Conservation (phyloP, 2,113 vertebrate genomes). For the Elgaria multicarinata region DNA sequence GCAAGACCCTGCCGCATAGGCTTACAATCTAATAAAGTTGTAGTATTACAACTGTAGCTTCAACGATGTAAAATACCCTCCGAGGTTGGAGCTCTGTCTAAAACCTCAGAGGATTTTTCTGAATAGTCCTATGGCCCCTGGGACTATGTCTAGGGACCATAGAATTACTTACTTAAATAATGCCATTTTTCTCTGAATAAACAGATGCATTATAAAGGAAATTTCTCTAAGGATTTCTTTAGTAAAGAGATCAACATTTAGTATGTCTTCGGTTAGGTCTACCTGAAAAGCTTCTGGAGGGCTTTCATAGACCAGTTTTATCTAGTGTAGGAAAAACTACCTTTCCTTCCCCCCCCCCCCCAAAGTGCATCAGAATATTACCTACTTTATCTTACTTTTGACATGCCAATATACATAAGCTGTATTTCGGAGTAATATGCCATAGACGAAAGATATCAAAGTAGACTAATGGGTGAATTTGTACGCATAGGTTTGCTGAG, state of each 20-base stretch:
- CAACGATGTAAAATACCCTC: too few species aligned
- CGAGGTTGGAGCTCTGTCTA: too few species aligned
- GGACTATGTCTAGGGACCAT: too few species aligned
- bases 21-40: too few species aligned
- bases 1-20: too few species aligned
- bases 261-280: background rate
- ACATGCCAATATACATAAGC: background rate
- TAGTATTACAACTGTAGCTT: too few species aligned
- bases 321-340: background rate
- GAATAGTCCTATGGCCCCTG: too few species aligned
- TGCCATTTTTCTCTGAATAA: background rate
- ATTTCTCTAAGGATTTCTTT: background rate
- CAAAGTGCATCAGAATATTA: background rate
- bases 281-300: background rate
- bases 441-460: background rate
- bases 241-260: background rate
- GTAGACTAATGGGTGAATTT: background rate
- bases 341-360: too few species aligned
- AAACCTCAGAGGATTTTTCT: too few species aligned
- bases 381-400: too few species aligned
- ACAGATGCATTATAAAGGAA: background rate
- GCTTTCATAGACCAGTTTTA: background rate
- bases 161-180: too few species aligned
- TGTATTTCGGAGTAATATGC: background rate
- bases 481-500: background rate